A percentile compares a stretch with the other conserved stretches of the same genome.
phyloP scores from a whole-genome alignment of 2,888 invertebrate genomes.

The Leptothorax acervorum region DNA sequence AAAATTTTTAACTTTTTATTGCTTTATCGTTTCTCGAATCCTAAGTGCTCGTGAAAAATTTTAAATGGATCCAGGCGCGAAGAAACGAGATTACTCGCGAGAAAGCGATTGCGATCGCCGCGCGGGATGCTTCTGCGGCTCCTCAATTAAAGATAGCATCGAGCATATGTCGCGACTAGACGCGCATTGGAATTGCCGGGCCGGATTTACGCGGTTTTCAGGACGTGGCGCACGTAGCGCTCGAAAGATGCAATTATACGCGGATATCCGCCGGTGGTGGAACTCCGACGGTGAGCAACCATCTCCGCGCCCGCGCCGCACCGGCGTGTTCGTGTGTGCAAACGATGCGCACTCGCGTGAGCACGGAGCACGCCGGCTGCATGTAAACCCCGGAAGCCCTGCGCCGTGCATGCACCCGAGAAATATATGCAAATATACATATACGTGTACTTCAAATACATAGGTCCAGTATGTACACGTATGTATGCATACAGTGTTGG shows the following conservation, averaged over 20 bases:
- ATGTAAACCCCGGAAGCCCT: constrained; percentile 38
- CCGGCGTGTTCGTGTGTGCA: constrained; percentile 27
- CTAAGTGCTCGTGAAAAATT: not conserved
- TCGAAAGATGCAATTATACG: constrained; percentile 69
- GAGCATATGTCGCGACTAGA: constrained; percentile 50
- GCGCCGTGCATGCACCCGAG: constrained; percentile 18
- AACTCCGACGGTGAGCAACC: constrained; percentile 51
- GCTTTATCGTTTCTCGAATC: not conserved
- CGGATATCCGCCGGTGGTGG: constrained; percentile 60
- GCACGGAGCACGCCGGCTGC: constrained; percentile 5
- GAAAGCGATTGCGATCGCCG: constrained; percentile 5
- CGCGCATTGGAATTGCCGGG: constrained; percentile 59
- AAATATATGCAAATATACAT: constrained; percentile 44
- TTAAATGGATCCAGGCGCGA: not conserved
- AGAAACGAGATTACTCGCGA: not conserved
- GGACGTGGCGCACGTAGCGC: constrained; percentile 45
- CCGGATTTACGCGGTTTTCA: constrained; percentile 61
- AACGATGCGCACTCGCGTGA: constrained; percentile 44
- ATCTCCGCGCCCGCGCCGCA: constrained; percentile 18
- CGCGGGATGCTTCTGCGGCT: not conserved
- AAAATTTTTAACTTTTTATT: not conserved
- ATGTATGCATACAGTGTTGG: not conserved
- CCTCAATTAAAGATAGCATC: constrained; percentile 60
- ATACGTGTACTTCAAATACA: constrained; percentile 20
- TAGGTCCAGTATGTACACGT: not conserved